Base-by-base conservation (phyloP, 2,888 invertebrate genomes). In the Sesia apiformis region DNA sequence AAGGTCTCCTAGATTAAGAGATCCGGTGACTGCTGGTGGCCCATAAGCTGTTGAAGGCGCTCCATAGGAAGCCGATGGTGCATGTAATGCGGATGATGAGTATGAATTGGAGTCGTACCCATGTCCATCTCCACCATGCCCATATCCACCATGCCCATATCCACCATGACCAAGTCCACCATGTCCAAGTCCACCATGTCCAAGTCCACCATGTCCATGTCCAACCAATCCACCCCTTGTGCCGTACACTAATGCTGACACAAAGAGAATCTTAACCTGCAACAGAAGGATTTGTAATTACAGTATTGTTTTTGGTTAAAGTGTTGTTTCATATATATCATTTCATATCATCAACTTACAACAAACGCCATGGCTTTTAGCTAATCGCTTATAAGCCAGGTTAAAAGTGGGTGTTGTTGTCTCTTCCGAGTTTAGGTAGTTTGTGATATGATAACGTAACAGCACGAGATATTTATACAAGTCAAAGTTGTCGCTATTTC, bases 281-380 rank as follows among this genome's bases (percentile, higher is more conserved):
- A 86, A 87, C 65, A 81, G 74, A 60, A 8, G 23, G 51, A 39
- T 23, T 23, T 23, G 1, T 2, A 23, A 23, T 23, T 23, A 23
- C 1, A 46, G 53, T 52, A 43, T 51, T 43, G 38, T 39, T 51
- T 58, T 57, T 38, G 52, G 46, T 40, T 40, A 39, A 6, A 49
- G 8, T 8, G 41, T 52, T 51, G 41, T 52, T 55, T 41, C 51
- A 42, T 39, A 4, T 49, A 40, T 54, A 55, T 53, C 52, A 52
- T 62, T 54, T 62, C 56, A 58, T 63, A 51, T 58, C 53, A 62
- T 65, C 41, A 66, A 89, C 89, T 89, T 84, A 89, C 89, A 81
- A 84, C 70, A 76, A 84, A 87, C 71, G 84, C 84, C 88, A 89
- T 89, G 88, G 88, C 89, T 88, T 66, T 76, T 86, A 89, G 89